Conservation (phyloP, 2,797 vertebrate genomes). For the Bradypus variegatus region DNA sequence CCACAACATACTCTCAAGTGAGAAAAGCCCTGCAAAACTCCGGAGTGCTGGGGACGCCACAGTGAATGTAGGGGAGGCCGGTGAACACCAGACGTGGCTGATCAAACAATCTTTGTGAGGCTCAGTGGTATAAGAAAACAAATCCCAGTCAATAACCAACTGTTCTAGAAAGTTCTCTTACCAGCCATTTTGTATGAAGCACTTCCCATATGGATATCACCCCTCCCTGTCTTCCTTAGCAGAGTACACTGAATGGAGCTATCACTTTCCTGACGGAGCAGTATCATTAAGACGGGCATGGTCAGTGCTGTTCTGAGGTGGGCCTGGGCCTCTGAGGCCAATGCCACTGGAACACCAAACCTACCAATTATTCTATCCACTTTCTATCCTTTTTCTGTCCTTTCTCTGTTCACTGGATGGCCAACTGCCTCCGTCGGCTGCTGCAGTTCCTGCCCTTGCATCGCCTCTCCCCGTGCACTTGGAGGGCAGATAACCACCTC, state of each 20-base stretch:
- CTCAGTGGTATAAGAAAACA: not conserved
- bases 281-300: not conserved
- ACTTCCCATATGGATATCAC: not conserved
- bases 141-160: not conserved
- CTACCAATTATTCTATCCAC: not conserved
- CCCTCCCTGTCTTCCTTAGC: not conserved
- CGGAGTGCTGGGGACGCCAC: fast-evolving
- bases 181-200: not conserved
- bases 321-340: not conserved
- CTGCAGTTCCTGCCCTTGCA: not conserved
- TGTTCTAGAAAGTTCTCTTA: not conserved
- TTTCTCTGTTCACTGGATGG: not conserved
- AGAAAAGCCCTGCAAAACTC: not conserved
- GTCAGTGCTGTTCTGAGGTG: not conserved
- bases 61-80: not conserved
- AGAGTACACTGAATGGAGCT: not conserved
- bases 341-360: not conserved
- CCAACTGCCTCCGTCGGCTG: not conserved
- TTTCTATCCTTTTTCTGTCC: not conserved
- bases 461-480: not conserved
- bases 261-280: not conserved
- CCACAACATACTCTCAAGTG: not conserved
- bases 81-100: not conserved
- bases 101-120: not conserved
- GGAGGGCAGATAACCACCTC: not conserved